Evolutionary conservation across 2,888 invertebrate genomes (phyloP).

Genomic region (Drosophila trichaetosa): DNA sequence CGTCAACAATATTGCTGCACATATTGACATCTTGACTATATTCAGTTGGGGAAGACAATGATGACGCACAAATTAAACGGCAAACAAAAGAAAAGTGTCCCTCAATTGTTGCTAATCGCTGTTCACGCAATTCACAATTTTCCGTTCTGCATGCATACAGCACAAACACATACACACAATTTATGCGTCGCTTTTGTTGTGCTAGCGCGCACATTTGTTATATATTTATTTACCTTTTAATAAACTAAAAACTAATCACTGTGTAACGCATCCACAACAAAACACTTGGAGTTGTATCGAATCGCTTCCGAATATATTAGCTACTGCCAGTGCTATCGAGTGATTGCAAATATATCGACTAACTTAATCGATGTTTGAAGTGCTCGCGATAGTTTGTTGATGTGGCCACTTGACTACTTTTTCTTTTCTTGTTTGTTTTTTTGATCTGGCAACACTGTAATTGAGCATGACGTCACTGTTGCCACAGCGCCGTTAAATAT

Average conservation of each 20-base stretch:
- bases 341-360: neutral
- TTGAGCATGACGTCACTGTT: slow-evolving; percentile 8
- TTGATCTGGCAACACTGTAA: slow-evolving; percentile 15
- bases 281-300: slow-evolving; percentile 26
- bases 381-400: neutral
- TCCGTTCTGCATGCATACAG: neutral
- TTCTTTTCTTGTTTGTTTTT: neutral
- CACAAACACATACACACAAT: neutral
- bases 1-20: slow-evolving; percentile 54
- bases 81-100: slow-evolving; percentile 40
- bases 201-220: neutral
- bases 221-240: slow-evolving; percentile 55
- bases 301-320: slow-evolving; percentile 20
- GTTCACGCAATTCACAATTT: slow-evolving; percentile 9
- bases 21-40: slow-evolving; percentile 29
- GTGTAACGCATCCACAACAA: slow-evolving; percentile 37
- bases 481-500: slow-evolving; percentile 12
- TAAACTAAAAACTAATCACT: slow-evolving; percentile 43
- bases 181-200: neutral
- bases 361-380: slow-evolving; percentile 3
- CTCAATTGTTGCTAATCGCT: slow-evolving; percentile 12
- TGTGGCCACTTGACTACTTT: slow-evolving; percentile 7
- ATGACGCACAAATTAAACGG: slow-evolving; percentile 73
- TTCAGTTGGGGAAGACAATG: slow-evolving; percentile 47
- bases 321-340: slow-evolving; percentile 17